These are phyloP conservation scores for Tympanuchus pallidicinctus DNA, from an alignment of 2,113 vertebrate species.

Conservation along the genomic window DNA sequence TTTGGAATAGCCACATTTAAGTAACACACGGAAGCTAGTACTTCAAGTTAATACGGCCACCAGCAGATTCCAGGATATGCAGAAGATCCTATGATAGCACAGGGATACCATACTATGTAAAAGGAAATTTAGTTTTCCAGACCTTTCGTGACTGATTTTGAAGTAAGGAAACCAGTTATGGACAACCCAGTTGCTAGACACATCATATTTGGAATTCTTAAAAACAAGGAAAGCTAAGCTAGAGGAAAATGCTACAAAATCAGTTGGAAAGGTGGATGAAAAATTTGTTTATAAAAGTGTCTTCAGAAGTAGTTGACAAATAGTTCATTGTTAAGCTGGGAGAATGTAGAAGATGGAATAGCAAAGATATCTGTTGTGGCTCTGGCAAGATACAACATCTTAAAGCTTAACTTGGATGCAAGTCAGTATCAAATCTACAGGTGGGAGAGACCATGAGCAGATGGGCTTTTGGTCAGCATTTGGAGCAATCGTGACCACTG, in stretches of 20 bases:
- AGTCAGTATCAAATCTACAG: background rate
- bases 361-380: background rate
- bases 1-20: background rate
- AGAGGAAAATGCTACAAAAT: background rate
- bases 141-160: background rate
- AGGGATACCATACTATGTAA: background rate
- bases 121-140: background rate
- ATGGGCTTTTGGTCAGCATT: conserved; percentile 27
- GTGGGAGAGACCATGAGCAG: background rate
- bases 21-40: background rate
- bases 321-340: conserved; percentile 13
- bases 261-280: background rate
- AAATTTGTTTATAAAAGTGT: background rate
- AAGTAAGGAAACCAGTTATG: background rate
- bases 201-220: background rate
- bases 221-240: background rate
- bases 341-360: conserved; percentile 48
- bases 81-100: background rate
- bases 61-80: background rate
- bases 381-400: conserved; percentile 33
- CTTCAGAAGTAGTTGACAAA: conserved; percentile 2
- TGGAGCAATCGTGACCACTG: background rate
- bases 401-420: conserved; percentile 25
- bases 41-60: background rate
- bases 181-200: background rate